phyloP scores from a whole-genome alignment of 2,888 invertebrate genomes.

The Teleogryllus oceanicus region DNA sequence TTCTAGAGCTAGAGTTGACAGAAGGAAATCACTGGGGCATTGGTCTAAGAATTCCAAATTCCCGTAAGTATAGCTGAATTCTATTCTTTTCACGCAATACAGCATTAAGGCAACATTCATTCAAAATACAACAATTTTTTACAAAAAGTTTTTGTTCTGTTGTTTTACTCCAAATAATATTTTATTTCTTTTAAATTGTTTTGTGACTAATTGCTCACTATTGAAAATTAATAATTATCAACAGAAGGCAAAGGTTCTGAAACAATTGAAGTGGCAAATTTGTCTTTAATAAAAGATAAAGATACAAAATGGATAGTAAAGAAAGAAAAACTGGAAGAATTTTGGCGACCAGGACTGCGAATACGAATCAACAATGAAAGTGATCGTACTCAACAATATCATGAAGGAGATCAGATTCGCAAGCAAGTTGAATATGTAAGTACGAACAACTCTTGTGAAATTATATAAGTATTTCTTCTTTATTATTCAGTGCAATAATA shows the following conservation, averaged over 20 bases:
- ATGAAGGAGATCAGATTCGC: constrained; percentile 64
- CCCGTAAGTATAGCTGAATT: constrained; percentile 27
- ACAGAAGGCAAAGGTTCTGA: constrained; percentile 27
- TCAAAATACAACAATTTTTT: too few species aligned
- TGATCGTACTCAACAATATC: constrained; percentile 65
- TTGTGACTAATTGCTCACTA: too few species aligned
- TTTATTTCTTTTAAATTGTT: too few species aligned
- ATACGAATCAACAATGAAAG: constrained; percentile 70
- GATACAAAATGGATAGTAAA: constrained; percentile 39
- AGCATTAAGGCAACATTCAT: too few species aligned
- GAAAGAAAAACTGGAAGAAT: constrained; percentile 54
- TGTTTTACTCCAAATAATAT: too few species aligned
- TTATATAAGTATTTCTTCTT: background rate
- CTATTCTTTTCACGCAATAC: too few species aligned
- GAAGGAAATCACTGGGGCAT: constrained; percentile 64
- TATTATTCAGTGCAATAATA: too few species aligned
- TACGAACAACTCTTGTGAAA: constrained; percentile 12
- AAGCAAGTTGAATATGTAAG: constrained; percentile 49
- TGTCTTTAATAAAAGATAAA: constrained; percentile 38
- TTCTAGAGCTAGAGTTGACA: constrained; percentile 60
- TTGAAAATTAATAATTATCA: too few species aligned
- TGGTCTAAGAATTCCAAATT: constrained; percentile 55
- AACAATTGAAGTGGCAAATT: constrained; percentile 29
- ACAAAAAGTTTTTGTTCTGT: too few species aligned
- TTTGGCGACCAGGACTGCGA: constrained; percentile 66